Percentiles rank a stretch among this genome's conserved stretches.
Conservation (phyloP, 2,888 invertebrate species). For the Diaperis boleti region DNA sequence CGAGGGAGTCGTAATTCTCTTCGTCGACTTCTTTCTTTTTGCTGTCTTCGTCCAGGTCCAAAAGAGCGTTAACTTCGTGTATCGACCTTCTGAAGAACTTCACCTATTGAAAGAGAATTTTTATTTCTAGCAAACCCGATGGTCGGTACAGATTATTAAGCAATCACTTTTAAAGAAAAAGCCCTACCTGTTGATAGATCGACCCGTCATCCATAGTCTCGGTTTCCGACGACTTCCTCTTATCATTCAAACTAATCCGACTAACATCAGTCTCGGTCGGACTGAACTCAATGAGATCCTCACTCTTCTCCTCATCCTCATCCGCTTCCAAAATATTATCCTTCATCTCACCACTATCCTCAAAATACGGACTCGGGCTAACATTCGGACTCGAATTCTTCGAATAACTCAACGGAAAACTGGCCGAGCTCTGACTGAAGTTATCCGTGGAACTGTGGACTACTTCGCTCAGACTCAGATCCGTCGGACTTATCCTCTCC, state of each 20-base stretch:
- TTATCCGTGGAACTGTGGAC: slow-evolving; percentile 56
- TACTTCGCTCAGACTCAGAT: slow-evolving; percentile 61
- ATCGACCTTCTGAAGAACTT: slow-evolving; percentile 81
- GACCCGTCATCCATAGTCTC: slow-evolving; percentile 64
- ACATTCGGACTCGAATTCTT: slow-evolving; percentile 62
- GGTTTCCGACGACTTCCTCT: slow-evolving; percentile 61
- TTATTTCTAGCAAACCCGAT: no score
- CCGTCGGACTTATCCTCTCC: slow-evolving; percentile 55
- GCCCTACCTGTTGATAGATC: slow-evolving; percentile 82
- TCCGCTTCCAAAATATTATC: slow-evolving; percentile 3
- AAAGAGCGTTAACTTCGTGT: slow-evolving; percentile 78
- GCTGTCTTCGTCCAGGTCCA: slow-evolving; percentile 58
- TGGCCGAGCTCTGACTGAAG: slow-evolving; percentile 64
- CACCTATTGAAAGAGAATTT: no score
- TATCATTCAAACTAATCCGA: slow-evolving; percentile 54
- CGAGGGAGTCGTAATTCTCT: slow-evolving; percentile 58
- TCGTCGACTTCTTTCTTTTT: slow-evolving; percentile 44
- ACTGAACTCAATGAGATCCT: slow-evolving; percentile 60
- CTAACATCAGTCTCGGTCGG: slow-evolving; percentile 45
- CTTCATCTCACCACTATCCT: slow-evolving; percentile 39
- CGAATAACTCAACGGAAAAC: slow-evolving; percentile 58
- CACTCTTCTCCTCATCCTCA: slow-evolving; percentile 38
- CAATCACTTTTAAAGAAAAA: no score
- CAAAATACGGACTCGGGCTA: slow-evolving; percentile 57
- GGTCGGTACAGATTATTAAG: no score